Evolutionary conservation across 2,797 vertebrate genomes (phyloP).

Genomic region (Podargus strigoides): DNA sequence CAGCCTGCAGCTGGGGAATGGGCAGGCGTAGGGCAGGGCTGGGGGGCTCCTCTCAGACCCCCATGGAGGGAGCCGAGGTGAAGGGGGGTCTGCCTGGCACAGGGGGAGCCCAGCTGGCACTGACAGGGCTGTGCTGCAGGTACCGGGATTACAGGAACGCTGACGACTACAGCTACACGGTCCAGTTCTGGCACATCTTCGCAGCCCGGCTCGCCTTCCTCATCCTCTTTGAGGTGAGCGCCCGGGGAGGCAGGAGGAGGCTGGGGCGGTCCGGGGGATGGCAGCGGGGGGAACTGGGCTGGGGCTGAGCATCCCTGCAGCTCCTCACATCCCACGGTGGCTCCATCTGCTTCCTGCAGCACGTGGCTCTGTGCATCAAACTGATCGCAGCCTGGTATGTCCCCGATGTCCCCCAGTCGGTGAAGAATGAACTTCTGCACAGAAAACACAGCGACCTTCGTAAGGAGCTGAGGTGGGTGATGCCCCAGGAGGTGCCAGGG

Average conservation of each 20-base stretch:
- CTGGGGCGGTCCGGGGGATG: rapidly evolving
- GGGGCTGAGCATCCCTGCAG: no score
- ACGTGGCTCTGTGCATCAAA: slow-evolving; percentile 88
- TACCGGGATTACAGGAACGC: slow-evolving; percentile 87
- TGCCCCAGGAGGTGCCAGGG: background rate
- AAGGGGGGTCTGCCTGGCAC: rapidly evolving
- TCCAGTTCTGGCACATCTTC: slow-evolving; percentile 91
- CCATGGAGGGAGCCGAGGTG: rapidly evolving
- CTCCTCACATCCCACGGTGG: no score
- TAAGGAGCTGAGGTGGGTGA: slow-evolving; percentile 71
- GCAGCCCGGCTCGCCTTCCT: slow-evolving; percentile 89
- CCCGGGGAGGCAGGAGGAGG: background rate
- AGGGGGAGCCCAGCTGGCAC: background rate
- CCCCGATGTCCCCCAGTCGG: slow-evolving; percentile 80
- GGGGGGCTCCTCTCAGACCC: background rate
- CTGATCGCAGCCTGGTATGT: slow-evolving; percentile 90
- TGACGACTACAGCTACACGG: slow-evolving; percentile 78
- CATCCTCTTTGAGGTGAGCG: slow-evolving; percentile 88
- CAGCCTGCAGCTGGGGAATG: rapidly evolving
- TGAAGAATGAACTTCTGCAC: slow-evolving; percentile 81
- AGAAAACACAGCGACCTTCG: slow-evolving; percentile 75
- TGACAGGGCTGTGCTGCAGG: slow-evolving; percentile 30
- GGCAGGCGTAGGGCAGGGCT: rapidly evolving
- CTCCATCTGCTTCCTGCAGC: slow-evolving; percentile 69
- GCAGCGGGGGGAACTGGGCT: background rate